Base-by-base conservation (phyloP, 2,113 vertebrate species). In the Pagrus major region DNA sequence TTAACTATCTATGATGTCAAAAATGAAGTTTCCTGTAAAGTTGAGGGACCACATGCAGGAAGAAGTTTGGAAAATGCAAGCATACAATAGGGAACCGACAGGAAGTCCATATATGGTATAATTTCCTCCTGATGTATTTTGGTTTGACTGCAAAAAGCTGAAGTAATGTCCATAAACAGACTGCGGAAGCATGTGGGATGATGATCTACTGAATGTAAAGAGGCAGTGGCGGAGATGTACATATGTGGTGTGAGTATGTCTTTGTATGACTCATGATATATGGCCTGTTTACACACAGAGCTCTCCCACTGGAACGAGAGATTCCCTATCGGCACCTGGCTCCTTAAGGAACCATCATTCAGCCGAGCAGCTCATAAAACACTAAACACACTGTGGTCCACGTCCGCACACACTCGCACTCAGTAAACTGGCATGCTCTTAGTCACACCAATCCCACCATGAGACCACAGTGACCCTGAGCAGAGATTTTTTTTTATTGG, bases 231-330 rank as follows among this genome's bases (percentile, higher is more conserved):
- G 52, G 12, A 35, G 51, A 58, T 54, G 9, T 39, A 9, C 9
- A 78, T 63, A 52, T 41, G 58, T 42, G 33, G 55, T 31, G 76
- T 66, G 67, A 23, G 71, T 59, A 44, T 64, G 51, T 83, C 72
- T 83, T 63, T 78, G 61, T 65, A 54, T 64, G 69, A 31, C 65
- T 80, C 33, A 42, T 83, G 86, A 91, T 87, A 35, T 86, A 90
- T 74, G 59, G 33, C 12, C 10, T 88, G 81, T 92, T 92, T 93
- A 90, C 76, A 75, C 55, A 78, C 15, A 12, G 14, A 44, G 52
- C 76, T 68, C 73, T 86, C 81, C 83, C 85, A 88, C 80, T 23
- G 20, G 11, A 76, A 41, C 20, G 71, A 88, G 81, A 90, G 75
- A 88, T 85, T 84, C 78, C 73, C 67, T 23, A n/a, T 47, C 41